Base-by-base conservation (phyloP, 2,113 vertebrate genomes). In the Catagonus wagneri region DNA sequence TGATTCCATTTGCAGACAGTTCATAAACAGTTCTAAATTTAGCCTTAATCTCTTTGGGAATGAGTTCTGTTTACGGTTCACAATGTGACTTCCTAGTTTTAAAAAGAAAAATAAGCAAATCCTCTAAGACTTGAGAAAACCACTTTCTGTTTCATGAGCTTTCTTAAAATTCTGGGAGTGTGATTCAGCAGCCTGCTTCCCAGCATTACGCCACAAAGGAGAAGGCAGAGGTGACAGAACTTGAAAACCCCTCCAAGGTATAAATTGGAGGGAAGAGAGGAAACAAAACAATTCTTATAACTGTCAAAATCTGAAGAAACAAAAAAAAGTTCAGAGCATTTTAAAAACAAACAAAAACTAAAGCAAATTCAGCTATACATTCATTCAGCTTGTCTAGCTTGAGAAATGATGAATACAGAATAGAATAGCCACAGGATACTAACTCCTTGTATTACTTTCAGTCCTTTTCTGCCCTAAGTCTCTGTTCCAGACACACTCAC, bases 61-160 rank as follows among this genome's bases (percentile, higher is more conserved):
- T 81, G 61, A 90, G 71, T 90, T 95, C 75, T 68, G 56, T 95
- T 89, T 96, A 89, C 78, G 72, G 29, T n/a, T 97, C 93, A 84
- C 63, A 95, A 85, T 90, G 75, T 95, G 80, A 92, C 92, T 93
- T 93, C 36, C 10, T 88, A 65, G 19, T 76, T 72, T 92, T 76
- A 90, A 89, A 80, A 83, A 50, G 8, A 34, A 84, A 68, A 63
- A 63, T 3, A 83, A 96, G 54, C 27, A 95, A 96, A 94, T 94
- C 71, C 29, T 71, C 27, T 87, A 80, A 65, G 29, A 96, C 22
- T 78, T 83, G 16, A 92, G 65, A 66, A 91, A 92, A 95, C 15
- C 11, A 52, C 75, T 83, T 91, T 94, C 32, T 39, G 19, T 63
- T 39, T 89, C 74, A 15, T 56, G 58, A 95, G 69, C 22, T 84